A percentile compares a stretch with the other conserved stretches of the same genome.
Evolutionary conservation across 2,113 vertebrate species (phyloP).

Genomic region (Polypterus bichir): DNA sequence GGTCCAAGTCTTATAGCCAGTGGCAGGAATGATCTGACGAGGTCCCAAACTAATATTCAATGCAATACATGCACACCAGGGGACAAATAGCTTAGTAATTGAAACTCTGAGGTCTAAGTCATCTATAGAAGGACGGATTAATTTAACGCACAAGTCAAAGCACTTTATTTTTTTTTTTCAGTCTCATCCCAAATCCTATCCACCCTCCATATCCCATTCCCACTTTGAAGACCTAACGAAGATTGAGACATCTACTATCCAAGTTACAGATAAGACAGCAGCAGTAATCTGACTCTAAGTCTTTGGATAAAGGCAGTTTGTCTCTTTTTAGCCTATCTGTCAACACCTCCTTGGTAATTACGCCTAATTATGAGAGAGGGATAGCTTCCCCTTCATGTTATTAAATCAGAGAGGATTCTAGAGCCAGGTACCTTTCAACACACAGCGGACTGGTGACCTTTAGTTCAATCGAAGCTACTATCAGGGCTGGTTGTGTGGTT

Average conservation of each 20-base stretch:
- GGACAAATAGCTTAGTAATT: no score
- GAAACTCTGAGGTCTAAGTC: background rate
- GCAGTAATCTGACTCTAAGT: slow-evolving; percentile 98
- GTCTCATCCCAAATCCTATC: slow-evolving; percentile 51
- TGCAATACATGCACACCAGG: no score
- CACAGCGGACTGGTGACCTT: slow-evolving; percentile 79
- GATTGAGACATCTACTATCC: slow-evolving; percentile 77
- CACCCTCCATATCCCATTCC: slow-evolving; percentile 50
- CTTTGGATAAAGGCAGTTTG: slow-evolving; percentile 99
- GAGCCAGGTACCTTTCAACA: slow-evolving; percentile 90
- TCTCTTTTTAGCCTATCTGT: slow-evolving; percentile 94
- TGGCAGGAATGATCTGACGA: no score
- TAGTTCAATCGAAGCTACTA: slow-evolving; percentile 94
- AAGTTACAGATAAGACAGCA: slow-evolving; percentile 90
- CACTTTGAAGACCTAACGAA: slow-evolving; percentile 69
- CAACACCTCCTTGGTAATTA: slow-evolving; percentile 99
- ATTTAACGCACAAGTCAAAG: slow-evolving; percentile 56
- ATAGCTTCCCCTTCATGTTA: slow-evolving; percentile 98
- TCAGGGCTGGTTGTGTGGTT: slow-evolving; percentile 51
- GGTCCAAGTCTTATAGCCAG: no score
- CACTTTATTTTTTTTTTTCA: slow-evolving; percentile 42
- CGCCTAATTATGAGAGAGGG: slow-evolving; percentile 99
- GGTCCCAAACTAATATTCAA: no score
- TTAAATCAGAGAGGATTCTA: slow-evolving; percentile 96
- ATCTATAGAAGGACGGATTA: slow-evolving; percentile 58